phyloP scores from a whole-genome alignment of 2,888 invertebrate species.

The Microctonus hyperodae region DNA sequence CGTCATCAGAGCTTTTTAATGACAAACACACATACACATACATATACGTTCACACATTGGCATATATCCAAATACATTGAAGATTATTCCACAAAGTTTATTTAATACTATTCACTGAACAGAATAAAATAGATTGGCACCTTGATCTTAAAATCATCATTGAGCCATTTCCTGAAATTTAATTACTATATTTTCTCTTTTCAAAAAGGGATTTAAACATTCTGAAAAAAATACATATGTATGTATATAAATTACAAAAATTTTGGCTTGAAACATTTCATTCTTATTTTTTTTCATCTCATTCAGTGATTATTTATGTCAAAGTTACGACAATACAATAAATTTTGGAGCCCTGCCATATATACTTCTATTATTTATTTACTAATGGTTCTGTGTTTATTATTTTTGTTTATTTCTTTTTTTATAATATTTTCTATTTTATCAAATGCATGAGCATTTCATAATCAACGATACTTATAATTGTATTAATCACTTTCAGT shows the following conservation, averaged over 20 bases:
- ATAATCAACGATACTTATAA: background rate
- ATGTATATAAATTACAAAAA: background rate
- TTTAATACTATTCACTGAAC: constrained; percentile 24
- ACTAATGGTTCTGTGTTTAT: background rate
- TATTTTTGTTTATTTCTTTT: background rate
- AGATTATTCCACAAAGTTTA: constrained; percentile 25
- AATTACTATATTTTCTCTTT: background rate
- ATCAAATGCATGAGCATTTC: constrained; percentile 9
- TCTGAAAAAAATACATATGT: background rate
- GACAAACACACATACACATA: no score
- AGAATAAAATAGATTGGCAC: constrained; percentile 5
- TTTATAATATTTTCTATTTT: background rate
- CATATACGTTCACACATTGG: no score
- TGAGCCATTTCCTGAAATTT: background rate
- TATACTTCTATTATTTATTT: background rate
- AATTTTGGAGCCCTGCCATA: background rate
- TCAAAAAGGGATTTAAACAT: background rate
- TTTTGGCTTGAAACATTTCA: background rate
- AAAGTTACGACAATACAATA: background rate
- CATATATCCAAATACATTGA: background rate
- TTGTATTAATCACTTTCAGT: constrained; percentile 11
- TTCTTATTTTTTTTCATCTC: background rate
- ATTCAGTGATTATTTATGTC: background rate
- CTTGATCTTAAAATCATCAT: constrained; percentile 3
- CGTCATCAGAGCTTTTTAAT: background rate